Percentiles rank a stretch among this genome's conserved stretches.
These are phyloP conservation scores for Phaedon cochleariae DNA, from an alignment of 2,888 invertebrate genomes.

Conservation along the genomic window DNA sequence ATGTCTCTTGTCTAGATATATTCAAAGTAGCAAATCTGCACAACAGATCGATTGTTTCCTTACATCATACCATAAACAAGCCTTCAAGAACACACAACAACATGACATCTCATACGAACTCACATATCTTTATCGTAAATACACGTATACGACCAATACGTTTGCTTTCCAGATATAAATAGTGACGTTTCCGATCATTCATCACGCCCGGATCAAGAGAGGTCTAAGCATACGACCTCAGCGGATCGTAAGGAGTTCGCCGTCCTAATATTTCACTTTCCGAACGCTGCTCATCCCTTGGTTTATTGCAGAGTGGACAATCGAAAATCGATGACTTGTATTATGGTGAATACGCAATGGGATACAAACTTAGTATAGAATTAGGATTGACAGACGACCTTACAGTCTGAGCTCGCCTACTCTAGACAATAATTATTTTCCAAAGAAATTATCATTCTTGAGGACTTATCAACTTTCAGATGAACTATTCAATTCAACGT, in stretches of 20 bases:
- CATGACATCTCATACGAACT: neutral
- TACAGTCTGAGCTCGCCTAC: no score
- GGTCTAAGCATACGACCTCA: constrained; percentile 23
- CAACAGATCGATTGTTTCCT: no score
- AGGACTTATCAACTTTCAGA: no score
- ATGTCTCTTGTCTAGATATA: no score
- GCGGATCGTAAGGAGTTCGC: constrained; percentile 27
- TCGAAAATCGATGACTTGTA: neutral
- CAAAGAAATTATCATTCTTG: no score
- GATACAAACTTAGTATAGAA: no score
- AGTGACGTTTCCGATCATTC: constrained; percentile 37
- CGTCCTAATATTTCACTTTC: constrained; percentile 33
- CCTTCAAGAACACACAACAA: neutral
- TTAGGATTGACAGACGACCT: no score
- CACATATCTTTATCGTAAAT: neutral
- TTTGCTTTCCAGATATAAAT: constrained; percentile 34
- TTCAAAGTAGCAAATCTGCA: no score
- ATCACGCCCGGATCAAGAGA: constrained; percentile 35
- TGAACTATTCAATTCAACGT: no score
- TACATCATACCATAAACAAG: neutral
- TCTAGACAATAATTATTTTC: no score
- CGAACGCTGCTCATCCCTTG: constrained; percentile 29
- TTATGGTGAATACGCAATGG: neutral
- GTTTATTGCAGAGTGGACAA: constrained; percentile 26
- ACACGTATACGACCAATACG: constrained; percentile 14